These are phyloP conservation scores for Parambassis ranga DNA, from an alignment of 2,797 vertebrate genomes.

Conservation along the genomic window DNA sequence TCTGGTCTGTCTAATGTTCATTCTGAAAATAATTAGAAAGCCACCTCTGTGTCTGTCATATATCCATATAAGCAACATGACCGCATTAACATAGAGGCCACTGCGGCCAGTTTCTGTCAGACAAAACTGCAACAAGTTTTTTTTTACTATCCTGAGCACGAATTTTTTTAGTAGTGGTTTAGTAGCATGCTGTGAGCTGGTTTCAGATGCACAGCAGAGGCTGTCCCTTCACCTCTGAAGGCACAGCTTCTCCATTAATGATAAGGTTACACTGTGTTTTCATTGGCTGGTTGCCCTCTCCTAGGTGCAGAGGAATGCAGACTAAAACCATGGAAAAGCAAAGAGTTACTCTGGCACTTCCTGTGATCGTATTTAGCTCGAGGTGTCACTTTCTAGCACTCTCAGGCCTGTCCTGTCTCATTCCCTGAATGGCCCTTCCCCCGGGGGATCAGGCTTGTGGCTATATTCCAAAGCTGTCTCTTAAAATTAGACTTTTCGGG, in stretches of 20 bases:
- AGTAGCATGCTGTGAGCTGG: not conserved
- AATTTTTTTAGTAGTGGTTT: too few relatives aligned
- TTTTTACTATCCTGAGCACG: too few relatives aligned
- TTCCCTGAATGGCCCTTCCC: slow-evolving; percentile 62
- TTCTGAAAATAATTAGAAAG: too few relatives aligned
- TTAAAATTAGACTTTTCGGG: slow-evolving; percentile 74
- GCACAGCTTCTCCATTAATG: slow-evolving; percentile 20
- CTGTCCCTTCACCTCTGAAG: slow-evolving; percentile 20
- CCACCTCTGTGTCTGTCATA: too few relatives aligned
- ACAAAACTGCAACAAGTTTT: not conserved
- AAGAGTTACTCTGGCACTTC: slow-evolving; percentile 42
- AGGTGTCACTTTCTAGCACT: slow-evolving; percentile 43
- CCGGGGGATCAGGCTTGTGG: slow-evolving; percentile 55
- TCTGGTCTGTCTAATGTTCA: too few relatives aligned
- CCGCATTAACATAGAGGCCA: too few relatives aligned
- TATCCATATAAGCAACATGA: too few relatives aligned
- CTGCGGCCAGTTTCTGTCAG: too few relatives aligned
- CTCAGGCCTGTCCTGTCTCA: slow-evolving; percentile 40
- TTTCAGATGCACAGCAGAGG: not conserved
- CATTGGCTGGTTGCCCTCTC: slow-evolving; percentile 33
- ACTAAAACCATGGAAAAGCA: slow-evolving; percentile 44
- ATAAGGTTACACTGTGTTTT: slow-evolving; percentile 23
- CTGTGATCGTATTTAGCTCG: slow-evolving; percentile 32
- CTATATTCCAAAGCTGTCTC: slow-evolving; percentile 64
- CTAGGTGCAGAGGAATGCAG: slow-evolving; percentile 24